Percentiles rank a stretch among this genome's conserved stretches.
Conservation (phyloP, 2,888 invertebrate species). For the Ochropacha duplaris region DNA sequence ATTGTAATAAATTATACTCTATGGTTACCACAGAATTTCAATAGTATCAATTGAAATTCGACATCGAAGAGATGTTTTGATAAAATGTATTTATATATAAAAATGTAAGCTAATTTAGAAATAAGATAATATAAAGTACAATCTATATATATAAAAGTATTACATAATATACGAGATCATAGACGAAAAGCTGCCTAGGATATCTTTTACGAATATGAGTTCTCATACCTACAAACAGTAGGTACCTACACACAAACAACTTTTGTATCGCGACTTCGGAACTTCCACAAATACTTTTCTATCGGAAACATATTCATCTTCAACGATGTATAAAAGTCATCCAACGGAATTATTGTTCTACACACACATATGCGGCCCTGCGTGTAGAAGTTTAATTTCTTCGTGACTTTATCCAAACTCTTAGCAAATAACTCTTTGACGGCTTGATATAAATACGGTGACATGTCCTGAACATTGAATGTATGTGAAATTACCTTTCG, state of each 20-base stretch:
- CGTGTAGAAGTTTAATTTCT: not conserved
- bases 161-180: too few species aligned
- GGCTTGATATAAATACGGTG: slow-evolving; percentile 8
- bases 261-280: not conserved
- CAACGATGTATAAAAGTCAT: not conserved
- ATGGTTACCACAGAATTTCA: too few species aligned
- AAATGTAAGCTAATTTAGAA: too few species aligned
- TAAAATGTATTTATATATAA: too few species aligned
- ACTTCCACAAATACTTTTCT: not conserved
- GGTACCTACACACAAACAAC: not conserved
- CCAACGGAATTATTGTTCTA: not conserved
- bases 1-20: too few species aligned
- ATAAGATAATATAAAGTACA: too few species aligned
- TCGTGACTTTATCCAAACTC: slow-evolving; percentile 1
- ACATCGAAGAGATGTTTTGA: too few species aligned
- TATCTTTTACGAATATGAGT: not conserved
- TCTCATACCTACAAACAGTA: too few species aligned
- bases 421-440: not conserved
- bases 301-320: slow-evolving; percentile 1
- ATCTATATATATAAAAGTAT: too few species aligned
- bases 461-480: slow-evolving; percentile 15
- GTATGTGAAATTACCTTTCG: slow-evolving; percentile 64
- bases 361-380: not conserved
- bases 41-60: too few species aligned
- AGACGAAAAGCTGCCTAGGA: too few species aligned